These are phyloP conservation scores for Procambarus clarkii DNA, from an alignment of 1,140 invertebrate species.

Conservation along the genomic window DNA sequence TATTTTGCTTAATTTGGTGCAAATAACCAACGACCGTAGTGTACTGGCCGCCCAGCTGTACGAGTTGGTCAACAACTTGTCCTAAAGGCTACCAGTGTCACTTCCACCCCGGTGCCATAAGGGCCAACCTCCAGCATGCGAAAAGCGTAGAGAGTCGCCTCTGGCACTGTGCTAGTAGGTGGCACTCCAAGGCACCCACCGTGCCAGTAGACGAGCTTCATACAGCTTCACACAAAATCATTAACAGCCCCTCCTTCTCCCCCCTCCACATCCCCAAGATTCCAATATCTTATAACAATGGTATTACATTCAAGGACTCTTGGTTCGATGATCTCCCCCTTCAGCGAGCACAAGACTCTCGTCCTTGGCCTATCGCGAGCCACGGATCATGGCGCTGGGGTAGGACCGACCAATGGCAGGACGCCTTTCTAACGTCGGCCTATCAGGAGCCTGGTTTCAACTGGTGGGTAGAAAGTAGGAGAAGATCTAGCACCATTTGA, in stretches of 20 bases:
- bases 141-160: too few relatives aligned
- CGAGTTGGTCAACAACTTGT: too few relatives aligned
- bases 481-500: conserved; percentile 67
- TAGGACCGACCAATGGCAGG: conserved; percentile 9
- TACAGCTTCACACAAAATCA: background rate
- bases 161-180: too few relatives aligned
- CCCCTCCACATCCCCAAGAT: background rate
- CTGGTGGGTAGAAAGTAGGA: conserved; percentile 67
- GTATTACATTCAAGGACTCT: conserved; percentile 24
- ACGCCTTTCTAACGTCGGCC: conserved; percentile 1
- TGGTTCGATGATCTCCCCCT: conserved; percentile 9
- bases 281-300: conserved; percentile 53
- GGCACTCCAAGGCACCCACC: background rate
- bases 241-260: background rate
- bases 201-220: background rate
- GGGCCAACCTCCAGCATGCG: too few relatives aligned
- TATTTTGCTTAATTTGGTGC: too few relatives aligned
- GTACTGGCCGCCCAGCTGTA: too few relatives aligned
- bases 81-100: too few relatives aligned
- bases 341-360: background rate
- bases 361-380: conserved; percentile 3
- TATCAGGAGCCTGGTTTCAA: conserved; percentile 66
- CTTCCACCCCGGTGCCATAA: too few relatives aligned
- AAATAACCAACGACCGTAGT: too few relatives aligned
- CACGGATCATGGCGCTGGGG: background rate